Base-by-base conservation (phyloP, 2,888 invertebrate species). In the Thyatira batis region DNA sequence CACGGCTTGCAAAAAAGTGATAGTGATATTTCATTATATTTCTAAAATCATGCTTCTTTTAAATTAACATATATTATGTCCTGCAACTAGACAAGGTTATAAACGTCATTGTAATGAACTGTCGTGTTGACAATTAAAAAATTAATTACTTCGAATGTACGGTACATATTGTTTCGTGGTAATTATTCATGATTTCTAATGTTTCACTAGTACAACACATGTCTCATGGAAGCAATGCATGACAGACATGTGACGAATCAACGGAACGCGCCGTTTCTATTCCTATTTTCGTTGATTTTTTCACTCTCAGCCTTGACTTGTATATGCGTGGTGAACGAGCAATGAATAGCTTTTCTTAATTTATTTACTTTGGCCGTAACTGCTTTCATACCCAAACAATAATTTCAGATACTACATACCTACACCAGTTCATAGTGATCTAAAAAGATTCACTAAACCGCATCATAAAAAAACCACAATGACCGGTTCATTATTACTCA, bases 281-380 rank as follows among this genome's bases (percentile, higher is more conserved):
- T 28, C 65, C 74, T 78, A 73, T 78, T 79, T 78, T 55, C 59
- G 64, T 58, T 62, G 60, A 56, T 53, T 65, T 67, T 69, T 67
- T 78, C 73, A 64, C 65, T 60, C 55, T 53, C 63, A 74, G 69
- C 78, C 78, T 79, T 78, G 76, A 71, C 64, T 72, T 51, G 49
- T 17, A 20, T 28, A 27, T 20, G 44, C 30, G 55, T 27, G 62
- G 51, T 46, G 45, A 64, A 55, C 55, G 25, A 66, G 63, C 65
- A 71, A 62, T 67, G 65, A 75, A 73, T 69, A 71, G 63, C 55
- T 57, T 58, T 50, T 52, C 21, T 63, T 63, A 70, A 53, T 57
- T 54, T 63, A 65, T 68, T 74, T 69, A 67, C 67, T 57, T 69
- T 50, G 50, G 10, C 30, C 49, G 55, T 45, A 55, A 33, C 20